These are phyloP conservation scores for Anhinga rufa DNA, from an alignment of 2,113 vertebrate species.

Conservation along the genomic window DNA sequence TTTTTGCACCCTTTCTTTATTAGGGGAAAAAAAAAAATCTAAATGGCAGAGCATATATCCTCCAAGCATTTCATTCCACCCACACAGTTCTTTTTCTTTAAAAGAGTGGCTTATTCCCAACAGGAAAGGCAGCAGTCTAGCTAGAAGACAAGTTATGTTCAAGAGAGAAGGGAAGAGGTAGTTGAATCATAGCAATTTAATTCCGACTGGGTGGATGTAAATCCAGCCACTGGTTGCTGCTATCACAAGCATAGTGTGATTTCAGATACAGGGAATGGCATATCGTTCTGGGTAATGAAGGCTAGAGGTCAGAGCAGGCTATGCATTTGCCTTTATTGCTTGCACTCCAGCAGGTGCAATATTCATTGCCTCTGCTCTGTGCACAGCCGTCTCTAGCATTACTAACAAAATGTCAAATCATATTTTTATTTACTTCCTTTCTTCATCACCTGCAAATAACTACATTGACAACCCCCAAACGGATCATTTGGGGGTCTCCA, in stretches of 20 bases:
- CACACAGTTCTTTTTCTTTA: slow-evolving; percentile 53
- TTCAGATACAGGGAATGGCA: slow-evolving; percentile 5
- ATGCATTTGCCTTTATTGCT: slow-evolving; percentile 44
- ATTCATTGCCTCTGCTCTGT: slow-evolving; percentile 30
- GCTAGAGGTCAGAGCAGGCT: slow-evolving; percentile 44
- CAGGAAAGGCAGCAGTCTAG: slow-evolving; percentile 64
- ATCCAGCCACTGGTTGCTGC: slow-evolving; percentile 49
- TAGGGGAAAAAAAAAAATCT: neutral
- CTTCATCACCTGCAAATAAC: slow-evolving; percentile 41
- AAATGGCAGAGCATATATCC: slow-evolving; percentile 48
- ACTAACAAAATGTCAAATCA: slow-evolving; percentile 55
- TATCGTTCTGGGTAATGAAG: slow-evolving; percentile 51
- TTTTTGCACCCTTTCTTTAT: slow-evolving; percentile 18
- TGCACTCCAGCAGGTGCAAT: slow-evolving; percentile 47
- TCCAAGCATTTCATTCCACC: slow-evolving; percentile 52
- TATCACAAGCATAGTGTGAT: slow-evolving; percentile 21
- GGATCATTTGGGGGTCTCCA: neutral
- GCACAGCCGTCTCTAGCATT: slow-evolving; percentile 32
- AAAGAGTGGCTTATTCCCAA: slow-evolving; percentile 60
- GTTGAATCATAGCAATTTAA: slow-evolving; percentile 64
- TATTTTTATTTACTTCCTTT: slow-evolving; percentile 49
- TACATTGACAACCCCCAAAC: neutral
- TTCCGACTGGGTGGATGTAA: slow-evolving; percentile 22
- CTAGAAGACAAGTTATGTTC: slow-evolving; percentile 58
- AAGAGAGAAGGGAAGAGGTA: slow-evolving; percentile 48